Evolutionary conservation across 2,888 invertebrate genomes (phyloP), one percentile per base, ranked within the genome.

Genomic region (Callinectes sapidus): DNA sequence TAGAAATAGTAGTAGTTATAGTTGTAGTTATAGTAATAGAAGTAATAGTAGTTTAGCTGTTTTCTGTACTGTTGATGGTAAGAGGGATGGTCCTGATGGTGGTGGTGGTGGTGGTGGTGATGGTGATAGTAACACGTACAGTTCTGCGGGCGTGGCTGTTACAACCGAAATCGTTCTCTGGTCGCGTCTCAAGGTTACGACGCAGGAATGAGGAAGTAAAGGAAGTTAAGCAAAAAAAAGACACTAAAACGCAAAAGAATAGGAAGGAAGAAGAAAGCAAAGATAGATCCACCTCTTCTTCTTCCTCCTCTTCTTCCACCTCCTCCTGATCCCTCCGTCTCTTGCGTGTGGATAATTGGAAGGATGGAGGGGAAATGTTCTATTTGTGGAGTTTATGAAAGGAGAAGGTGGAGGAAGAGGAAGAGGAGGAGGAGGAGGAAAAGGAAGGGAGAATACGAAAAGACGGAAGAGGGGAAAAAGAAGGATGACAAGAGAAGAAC

Each of bases 271-370:
- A 35, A 81, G 35, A 16, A 35, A 35, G 14, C 35, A 81, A 35
- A 81, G 32, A 10, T 1, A 32, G 77, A 32, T 32, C 23, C 28
- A 14, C 32, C 32, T 32, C 77, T 28, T 77, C 32, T 32, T n/a
- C n/a, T n/a, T n/a, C n/a, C n/a, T 81, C 81, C 35, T 81, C 81
- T 16, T 81, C 23, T 32, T 81, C 81, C 81, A 32, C 81, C 35
- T 81, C 35, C 16, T 32, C 81, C 35, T 81, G 32, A 1, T 81
- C 81, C 35, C 32, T 28, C 81, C 35, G 32, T n/a, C 35, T 81
- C 81, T 32, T 81, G 81, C 81, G 81, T 81, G 81, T 35, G 81
- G 35, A 81, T 81, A 35, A 81, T 81, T 81, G 81, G 32, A 13
- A 32, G 16, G 35, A 16, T 14, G 81, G 32, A 81, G 81, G 81